Evolutionary conservation across 2,888 invertebrate species (phyloP).

Genomic region (Apodemia mormo): DNA sequence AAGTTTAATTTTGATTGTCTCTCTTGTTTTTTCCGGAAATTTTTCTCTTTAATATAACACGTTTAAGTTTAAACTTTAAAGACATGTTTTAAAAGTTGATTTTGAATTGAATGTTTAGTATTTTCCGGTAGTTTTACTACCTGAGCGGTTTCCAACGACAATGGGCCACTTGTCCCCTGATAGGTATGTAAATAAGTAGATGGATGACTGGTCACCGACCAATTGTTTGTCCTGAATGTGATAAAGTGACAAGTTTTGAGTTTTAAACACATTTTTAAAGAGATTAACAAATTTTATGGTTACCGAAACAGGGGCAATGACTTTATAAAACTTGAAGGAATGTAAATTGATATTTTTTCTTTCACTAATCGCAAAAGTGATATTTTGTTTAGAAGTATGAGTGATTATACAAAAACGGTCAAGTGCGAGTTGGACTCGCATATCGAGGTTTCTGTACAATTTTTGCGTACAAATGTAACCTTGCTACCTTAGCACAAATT

Average conservation of each 20-base stretch:
- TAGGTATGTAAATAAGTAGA: constrained; percentile 78
- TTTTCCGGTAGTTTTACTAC: constrained; percentile 74
- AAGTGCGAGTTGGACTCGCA: no score
- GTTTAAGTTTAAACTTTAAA: constrained; percentile 38
- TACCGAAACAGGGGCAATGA: background rate
- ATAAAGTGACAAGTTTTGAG: constrained; percentile 49
- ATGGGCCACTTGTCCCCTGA: constrained; percentile 74
- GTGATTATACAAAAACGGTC: no score
- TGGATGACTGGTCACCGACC: constrained; percentile 75
- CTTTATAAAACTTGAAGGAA: background rate
- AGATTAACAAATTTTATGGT: constrained; percentile 24
- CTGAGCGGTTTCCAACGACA: constrained; percentile 61
- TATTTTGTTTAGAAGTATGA: no score
- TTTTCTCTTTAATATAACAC: constrained; percentile 47
- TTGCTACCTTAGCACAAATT: no score
- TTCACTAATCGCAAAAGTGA: no score
- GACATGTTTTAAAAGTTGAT: constrained; percentile 35
- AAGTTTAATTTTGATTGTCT: constrained; percentile 35
- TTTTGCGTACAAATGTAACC: no score
- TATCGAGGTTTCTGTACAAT: no score
- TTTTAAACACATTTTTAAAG: background rate
- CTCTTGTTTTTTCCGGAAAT: constrained; percentile 46
- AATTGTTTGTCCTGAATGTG: constrained; percentile 49
- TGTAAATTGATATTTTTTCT: background rate
- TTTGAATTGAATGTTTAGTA: constrained; percentile 42